These are phyloP conservation scores for Botia almorhae DNA, from an alignment of 2,797 vertebrate genomes.

Conservation along the genomic window DNA sequence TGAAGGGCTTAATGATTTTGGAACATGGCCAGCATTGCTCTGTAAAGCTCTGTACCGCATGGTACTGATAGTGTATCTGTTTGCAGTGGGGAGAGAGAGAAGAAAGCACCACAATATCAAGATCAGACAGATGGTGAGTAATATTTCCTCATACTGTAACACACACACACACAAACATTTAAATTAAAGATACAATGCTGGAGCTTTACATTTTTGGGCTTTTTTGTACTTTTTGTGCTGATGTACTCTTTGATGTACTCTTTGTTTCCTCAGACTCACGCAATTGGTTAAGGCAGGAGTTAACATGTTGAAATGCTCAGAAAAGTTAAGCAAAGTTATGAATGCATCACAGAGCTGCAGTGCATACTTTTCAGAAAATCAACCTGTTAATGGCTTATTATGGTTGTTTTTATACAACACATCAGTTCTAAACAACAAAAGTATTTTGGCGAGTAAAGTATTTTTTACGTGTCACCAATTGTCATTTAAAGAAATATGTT, in stretches of 20 bases:
- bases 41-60: slow-evolving; percentile 8
- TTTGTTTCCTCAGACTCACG: too few species aligned
- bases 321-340: too few species aligned
- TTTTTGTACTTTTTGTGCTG: not conserved
- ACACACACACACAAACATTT: not conserved
- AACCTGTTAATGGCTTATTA: too few species aligned
- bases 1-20: slow-evolving; percentile 18
- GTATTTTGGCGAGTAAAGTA: too few species aligned
- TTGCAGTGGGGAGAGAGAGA: slow-evolving; percentile 84
- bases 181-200: not conserved
- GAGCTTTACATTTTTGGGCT: not conserved
- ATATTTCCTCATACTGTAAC: slow-evolving; percentile 30
- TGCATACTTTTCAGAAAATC: too few species aligned
- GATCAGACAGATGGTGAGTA: slow-evolving; percentile 87
- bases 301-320: too few species aligned
- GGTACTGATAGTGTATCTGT: slow-evolving; percentile 40
- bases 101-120: slow-evolving; percentile 76
- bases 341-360: too few species aligned
- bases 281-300: too few species aligned
- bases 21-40: slow-evolving; percentile 20
- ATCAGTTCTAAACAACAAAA: too few species aligned
- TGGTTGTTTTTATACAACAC: too few species aligned
- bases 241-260: too few species aligned
- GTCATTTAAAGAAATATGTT: not conserved
- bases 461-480: too few species aligned